Evolutionary conservation across 1,140 invertebrate genomes (phyloP).

Genomic region (Nasonia giraulti): DNA sequence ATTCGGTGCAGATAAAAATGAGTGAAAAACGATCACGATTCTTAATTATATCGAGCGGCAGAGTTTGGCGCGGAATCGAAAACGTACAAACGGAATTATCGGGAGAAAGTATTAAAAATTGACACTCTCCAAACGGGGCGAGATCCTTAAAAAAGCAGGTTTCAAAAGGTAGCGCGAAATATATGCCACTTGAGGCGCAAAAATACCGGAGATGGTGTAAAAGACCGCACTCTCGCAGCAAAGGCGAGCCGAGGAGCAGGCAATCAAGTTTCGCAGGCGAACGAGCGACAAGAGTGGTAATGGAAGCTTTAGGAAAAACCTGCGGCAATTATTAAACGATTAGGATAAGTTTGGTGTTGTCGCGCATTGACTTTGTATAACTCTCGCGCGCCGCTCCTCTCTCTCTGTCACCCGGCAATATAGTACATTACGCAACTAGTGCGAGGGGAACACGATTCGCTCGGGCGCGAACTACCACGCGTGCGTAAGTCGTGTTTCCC

Average conservation of each 20-base stretch:
- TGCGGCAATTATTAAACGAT: conserved; percentile 30
- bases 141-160: background rate
- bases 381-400: background rate
- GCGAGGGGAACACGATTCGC: too few relatives aligned
- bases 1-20: conserved; percentile 54
- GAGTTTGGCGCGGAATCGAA: too few relatives aligned
- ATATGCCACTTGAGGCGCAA: background rate
- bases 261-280: background rate
- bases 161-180: background rate
- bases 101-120: background rate
- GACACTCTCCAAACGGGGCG: background rate
- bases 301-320: conserved; percentile 13
- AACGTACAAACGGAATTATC: background rate
- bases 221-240: background rate
- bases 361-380: conserved; percentile 3
- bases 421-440: too few relatives aligned
- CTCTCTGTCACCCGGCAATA: too few relatives aligned
- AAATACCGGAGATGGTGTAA: background rate
- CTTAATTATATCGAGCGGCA: background rate
- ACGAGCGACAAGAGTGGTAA: background rate
- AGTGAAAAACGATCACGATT: background rate
- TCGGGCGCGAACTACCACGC: too few relatives aligned
- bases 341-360: conserved; percentile 29
- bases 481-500: too few relatives aligned
- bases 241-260: too few relatives aligned